Evolutionary conservation across 2,113 vertebrate genomes (phyloP).

Genomic region (Odobenus rosmarus): DNA sequence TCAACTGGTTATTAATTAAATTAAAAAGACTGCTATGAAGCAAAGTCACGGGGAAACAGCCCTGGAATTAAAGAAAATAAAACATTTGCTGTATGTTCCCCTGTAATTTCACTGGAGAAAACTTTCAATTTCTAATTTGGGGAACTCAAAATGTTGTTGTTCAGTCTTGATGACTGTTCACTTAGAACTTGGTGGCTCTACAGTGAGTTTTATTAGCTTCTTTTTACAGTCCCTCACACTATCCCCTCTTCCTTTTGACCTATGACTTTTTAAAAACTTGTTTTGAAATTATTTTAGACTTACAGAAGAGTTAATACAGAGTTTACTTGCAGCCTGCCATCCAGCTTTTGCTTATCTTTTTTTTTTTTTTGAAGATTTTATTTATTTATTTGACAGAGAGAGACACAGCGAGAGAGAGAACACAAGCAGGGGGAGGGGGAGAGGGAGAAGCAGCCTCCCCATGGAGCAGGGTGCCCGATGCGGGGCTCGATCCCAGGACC

Average conservation of each 20-base stretch:
- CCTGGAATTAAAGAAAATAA: background rate
- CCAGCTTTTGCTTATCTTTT: background rate
- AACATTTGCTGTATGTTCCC: background rate
- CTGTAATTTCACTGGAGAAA: background rate
- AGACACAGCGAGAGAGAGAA: too few relatives aligned
- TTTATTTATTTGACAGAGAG: too few relatives aligned
- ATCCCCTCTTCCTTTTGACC: background rate
- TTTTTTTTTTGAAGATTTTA: too few relatives aligned
- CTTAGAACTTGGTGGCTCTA: background rate
- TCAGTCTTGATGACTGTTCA: background rate
- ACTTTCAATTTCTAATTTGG: constrained; percentile 4
- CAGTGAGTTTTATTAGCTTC: background rate
- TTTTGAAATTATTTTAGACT: constrained; percentile 12
- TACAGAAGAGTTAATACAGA: background rate
- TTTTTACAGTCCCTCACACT: background rate
- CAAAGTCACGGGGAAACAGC: background rate
- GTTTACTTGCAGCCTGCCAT: background rate
- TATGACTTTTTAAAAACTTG: background rate
- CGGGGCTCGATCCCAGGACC: too few relatives aligned
- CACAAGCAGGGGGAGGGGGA: too few relatives aligned
- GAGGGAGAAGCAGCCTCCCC: too few relatives aligned
- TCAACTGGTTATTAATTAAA: constrained; percentile 46
- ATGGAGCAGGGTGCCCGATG: too few relatives aligned
- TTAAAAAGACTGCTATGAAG: constrained; percentile 11
- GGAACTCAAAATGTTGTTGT: background rate